Evolutionary conservation across 2,888 invertebrate species (phyloP), one percentile per base, ranked within the genome.

Genomic region (Plebejus anna): DNA sequence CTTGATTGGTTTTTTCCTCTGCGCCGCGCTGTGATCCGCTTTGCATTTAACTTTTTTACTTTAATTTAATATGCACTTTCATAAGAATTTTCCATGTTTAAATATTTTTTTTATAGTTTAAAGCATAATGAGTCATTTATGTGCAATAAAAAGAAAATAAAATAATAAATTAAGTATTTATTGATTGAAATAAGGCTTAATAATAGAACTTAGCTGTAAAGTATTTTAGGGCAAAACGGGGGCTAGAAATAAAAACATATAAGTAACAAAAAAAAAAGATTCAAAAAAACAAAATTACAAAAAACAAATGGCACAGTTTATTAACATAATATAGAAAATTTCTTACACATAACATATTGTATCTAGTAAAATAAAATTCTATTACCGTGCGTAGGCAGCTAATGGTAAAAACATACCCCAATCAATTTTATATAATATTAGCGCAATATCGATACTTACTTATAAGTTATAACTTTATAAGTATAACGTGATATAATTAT

Each of bases 61-160:
- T 84, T 90, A 90, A 90, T 90, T 90, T 90, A 89, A 90, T 90
- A 90, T 89, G 88, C 88, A 85, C 87, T 87, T 84, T 72, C 16
- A 85, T 85, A 88, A 88, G 87, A 86, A 90, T 89, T 88, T 87
- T 85, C 86, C 85, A 84, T 86, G 87, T 89, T 87, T 32, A 32
- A 32, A 32, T 32, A 32, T 2, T 2, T 2, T 32, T 32, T 32
- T 32, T 2, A 32, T 32, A 32, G 32, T 32, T 32, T 32, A 32
- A 32, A 32, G 32, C 1, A 32, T 32, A 32, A 32, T 32, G 32
- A 32, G 32, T 32, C 32, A 32, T 32, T 32, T 32, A 32, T 32
- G 32, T 32, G 32, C 2, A 32, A 66, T 66, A 66, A 28, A 61
- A 61, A 22, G 6, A 22, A 9, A 47, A 47, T 2, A 9, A 7